A percentile compares a stretch with the other conserved stretches of the same genome.
Evolutionary conservation across 2,113 vertebrate genomes (phyloP).

Genomic region (Amphiprion ocellaris): DNA sequence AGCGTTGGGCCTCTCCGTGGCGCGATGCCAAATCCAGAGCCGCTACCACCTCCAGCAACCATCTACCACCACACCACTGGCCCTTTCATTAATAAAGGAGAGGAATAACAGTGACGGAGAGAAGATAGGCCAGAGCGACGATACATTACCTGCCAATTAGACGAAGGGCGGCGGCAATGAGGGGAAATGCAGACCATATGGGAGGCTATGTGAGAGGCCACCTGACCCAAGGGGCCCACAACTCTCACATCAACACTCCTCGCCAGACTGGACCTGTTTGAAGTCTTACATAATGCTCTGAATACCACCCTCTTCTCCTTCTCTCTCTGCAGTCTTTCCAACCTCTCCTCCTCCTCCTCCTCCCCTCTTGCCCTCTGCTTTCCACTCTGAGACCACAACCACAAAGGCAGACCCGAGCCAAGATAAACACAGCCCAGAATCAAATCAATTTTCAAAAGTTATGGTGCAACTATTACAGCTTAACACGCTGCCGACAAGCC

Average conservation of each 20-base stretch:
- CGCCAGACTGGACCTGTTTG: conserved; percentile 72
- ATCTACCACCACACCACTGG: conserved; percentile 25
- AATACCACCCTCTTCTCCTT: conserved; percentile 58
- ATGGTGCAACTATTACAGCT: conserved; percentile 68
- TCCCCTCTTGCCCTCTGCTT: conserved; percentile 57
- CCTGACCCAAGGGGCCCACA: conserved; percentile 81
- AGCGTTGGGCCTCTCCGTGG: conserved; percentile 77
- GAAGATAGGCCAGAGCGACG: conserved; percentile 55
- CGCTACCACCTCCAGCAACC: conserved; percentile 56
- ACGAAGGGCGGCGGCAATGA: conserved; percentile 56
- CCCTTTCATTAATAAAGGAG: conserved; percentile 75
- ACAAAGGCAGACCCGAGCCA: conserved; percentile 67
- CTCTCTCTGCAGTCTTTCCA: conserved; percentile 43
- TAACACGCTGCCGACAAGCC: conserved; percentile 74
- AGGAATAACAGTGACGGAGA: conserved; percentile 63
- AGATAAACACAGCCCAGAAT: conserved; percentile 79
- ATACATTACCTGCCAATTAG: conserved; percentile 86
- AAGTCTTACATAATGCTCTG: conserved; percentile 81
- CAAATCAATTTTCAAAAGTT: conserved; percentile 76
- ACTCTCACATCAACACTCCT: conserved; percentile 75
- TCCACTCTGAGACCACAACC: conserved; percentile 72
- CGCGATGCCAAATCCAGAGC: conserved; percentile 70
- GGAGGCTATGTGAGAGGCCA: conserved; percentile 76
- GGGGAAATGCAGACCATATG: conserved; percentile 83
- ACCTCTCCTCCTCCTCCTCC: conserved; percentile 16